phyloP scores from a whole-genome alignment of 2,797 vertebrate genomes.

The Saguinus oedipus region DNA sequence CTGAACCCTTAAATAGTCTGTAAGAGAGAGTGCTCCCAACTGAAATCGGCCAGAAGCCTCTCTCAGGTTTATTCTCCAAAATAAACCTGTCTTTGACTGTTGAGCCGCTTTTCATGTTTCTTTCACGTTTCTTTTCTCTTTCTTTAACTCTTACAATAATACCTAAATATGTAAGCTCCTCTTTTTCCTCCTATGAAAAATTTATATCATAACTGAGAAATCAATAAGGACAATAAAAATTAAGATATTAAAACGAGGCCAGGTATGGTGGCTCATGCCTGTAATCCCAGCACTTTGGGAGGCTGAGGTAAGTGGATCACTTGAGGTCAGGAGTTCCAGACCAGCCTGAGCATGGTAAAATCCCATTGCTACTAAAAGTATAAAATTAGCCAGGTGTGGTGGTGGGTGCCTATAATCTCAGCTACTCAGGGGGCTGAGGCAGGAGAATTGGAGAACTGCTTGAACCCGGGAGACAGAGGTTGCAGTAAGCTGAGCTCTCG shows the following conservation, averaged over 20 bases:
- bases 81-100: neutral
- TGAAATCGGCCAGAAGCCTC: neutral
- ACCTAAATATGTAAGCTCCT: neutral
- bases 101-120: neutral
- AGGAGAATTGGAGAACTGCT: neutral
- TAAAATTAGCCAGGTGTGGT: neutral
- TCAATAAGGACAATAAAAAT: constrained; percentile 35
- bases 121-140: neutral
- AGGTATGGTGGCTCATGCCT: neutral
- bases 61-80: neutral
- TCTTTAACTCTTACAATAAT: neutral
- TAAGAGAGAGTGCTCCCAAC: neutral
- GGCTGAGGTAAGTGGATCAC: neutral
- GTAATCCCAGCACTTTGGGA: neutral
- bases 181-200: neutral
- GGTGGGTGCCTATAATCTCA: neutral
- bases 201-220: constrained; percentile 15
- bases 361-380: neutral
- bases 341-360: neutral
- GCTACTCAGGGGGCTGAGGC: neutral
- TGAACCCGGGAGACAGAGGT: neutral
- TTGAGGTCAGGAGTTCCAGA: neutral
- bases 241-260: constrained; percentile 17
- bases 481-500: neutral
- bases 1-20: neutral